These are phyloP conservation scores for Notothenia coriiceps DNA, from an alignment of 2,113 vertebrate genomes.

Conservation along the genomic window DNA sequence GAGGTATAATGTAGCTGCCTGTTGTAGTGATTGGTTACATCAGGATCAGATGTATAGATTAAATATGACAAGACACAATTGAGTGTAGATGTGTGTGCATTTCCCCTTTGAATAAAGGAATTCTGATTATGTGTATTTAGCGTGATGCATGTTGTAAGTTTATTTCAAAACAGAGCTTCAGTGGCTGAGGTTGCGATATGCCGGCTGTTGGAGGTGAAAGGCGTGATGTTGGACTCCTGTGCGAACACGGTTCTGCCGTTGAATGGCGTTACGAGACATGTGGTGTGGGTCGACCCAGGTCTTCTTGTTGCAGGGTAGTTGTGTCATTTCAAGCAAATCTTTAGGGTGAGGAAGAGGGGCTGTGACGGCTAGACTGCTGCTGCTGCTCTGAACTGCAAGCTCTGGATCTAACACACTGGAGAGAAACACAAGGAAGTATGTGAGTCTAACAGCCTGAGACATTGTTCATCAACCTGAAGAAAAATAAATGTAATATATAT, in stretches of 20 bases:
- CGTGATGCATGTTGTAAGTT: not conserved
- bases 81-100: not conserved
- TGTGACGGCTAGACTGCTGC: slow-evolving; percentile 50
- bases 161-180: slow-evolving; percentile 71
- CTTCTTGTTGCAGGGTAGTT: slow-evolving; percentile 84
- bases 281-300: slow-evolving; percentile 80
- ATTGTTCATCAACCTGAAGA: not conserved
- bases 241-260: slow-evolving; percentile 89
- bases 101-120: too few species aligned
- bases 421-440: slow-evolving; percentile 6
- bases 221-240: slow-evolving; percentile 81
- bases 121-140: not conserved
- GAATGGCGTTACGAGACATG: slow-evolving; percentile 86
- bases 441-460: not conserved
- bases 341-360: slow-evolving; percentile 72
- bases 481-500: not conserved
- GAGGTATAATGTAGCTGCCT: slow-evolving; percentile 54
- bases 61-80: slow-evolving; percentile 15
- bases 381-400: slow-evolving; percentile 62
- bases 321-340: slow-evolving; percentile 84
- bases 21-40: slow-evolving; percentile 18
- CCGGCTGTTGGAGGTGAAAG: slow-evolving; percentile 91
- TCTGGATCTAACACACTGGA: slow-evolving; percentile 73
- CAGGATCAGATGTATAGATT: slow-evolving; percentile 19
- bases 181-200: slow-evolving; percentile 88